These are phyloP conservation scores for Laterallus jamaicensis DNA, from an alignment of 2,113 vertebrate species.

Conservation along the genomic window DNA sequence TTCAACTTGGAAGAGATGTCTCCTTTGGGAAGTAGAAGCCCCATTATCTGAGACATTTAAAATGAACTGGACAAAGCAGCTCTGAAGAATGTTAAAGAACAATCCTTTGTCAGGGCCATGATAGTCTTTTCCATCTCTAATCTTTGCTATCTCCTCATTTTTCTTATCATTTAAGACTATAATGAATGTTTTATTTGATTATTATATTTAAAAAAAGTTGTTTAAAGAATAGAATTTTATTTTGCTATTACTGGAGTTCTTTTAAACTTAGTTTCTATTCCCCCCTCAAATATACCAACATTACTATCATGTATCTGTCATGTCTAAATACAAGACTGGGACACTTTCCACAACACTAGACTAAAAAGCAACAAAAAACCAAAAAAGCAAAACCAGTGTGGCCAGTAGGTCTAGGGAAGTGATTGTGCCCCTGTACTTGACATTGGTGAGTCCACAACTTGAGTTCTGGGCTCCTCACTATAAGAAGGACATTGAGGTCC, in stretches of 20 bases:
- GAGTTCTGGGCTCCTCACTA: too few species aligned
- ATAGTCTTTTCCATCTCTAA: background rate
- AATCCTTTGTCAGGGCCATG: background rate
- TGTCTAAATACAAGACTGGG: background rate
- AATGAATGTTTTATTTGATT: slow-evolving; percentile 5
- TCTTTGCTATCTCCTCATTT: background rate
- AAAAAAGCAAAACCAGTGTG: too few species aligned
- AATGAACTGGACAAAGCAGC: background rate
- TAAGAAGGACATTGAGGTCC: too few species aligned
- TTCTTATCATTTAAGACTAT: background rate
- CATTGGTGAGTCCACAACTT: too few species aligned
- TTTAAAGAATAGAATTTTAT: background rate
- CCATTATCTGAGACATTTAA: background rate
- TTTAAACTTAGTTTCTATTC: background rate
- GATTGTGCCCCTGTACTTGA: too few species aligned
- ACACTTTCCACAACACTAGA: background rate
- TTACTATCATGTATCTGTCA: background rate
- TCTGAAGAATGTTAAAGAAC: background rate
- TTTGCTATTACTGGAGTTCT: background rate
- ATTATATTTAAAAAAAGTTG: background rate
- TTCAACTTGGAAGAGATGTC: background rate
- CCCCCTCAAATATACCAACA: fast-evolving
- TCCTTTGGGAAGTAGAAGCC: background rate
- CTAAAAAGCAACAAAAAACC: background rate
- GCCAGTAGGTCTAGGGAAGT: too few species aligned